Conservation (phyloP, 2,797 vertebrate genomes). For the Macropus fuliginosus region DNA sequence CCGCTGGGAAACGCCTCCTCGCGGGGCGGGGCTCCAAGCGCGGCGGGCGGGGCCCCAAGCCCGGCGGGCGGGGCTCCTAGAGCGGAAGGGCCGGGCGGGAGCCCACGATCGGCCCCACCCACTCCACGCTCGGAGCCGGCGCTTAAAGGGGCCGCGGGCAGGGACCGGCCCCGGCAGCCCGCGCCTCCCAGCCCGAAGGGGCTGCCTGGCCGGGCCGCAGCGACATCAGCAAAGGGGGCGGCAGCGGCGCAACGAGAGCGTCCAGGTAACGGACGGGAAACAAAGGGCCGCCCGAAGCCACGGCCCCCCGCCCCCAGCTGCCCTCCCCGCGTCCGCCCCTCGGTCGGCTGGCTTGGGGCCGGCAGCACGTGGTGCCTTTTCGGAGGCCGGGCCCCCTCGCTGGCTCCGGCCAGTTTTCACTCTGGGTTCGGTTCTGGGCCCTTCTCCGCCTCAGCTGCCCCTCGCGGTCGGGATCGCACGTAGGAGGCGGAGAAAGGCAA, state of each 20-base stretch:
- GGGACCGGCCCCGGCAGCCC: too few species aligned
- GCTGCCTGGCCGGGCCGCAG: background rate
- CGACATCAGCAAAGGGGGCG: background rate
- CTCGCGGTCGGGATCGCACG: too few species aligned
- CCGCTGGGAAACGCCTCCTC: conserved; percentile 70
- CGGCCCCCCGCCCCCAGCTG: too few species aligned
- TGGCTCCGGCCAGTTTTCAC: background rate
- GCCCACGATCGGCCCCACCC: conserved; percentile 23
- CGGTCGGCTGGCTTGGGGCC: too few species aligned
- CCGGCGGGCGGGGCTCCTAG: conserved; percentile 45
- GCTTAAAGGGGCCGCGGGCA: conserved; percentile 66
- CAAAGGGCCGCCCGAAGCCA: conserved; percentile 38
- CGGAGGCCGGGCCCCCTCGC: too few species aligned
- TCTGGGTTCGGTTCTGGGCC: background rate
- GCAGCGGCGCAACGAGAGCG: background rate
- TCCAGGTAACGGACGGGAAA: conserved; percentile 46
- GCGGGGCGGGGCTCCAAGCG: conserved; percentile 56
- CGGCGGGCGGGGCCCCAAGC: background rate
- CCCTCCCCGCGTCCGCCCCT: too few species aligned
- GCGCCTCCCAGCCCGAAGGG: too few species aligned
- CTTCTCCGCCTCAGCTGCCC: background rate
- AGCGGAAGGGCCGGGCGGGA: background rate
- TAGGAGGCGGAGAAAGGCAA: background rate
- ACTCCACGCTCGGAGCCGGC: background rate
- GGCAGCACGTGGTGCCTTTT: too few species aligned